Conservation (phyloP, 1,140 invertebrate genomes). For the Drosophila nasuta region DNA sequence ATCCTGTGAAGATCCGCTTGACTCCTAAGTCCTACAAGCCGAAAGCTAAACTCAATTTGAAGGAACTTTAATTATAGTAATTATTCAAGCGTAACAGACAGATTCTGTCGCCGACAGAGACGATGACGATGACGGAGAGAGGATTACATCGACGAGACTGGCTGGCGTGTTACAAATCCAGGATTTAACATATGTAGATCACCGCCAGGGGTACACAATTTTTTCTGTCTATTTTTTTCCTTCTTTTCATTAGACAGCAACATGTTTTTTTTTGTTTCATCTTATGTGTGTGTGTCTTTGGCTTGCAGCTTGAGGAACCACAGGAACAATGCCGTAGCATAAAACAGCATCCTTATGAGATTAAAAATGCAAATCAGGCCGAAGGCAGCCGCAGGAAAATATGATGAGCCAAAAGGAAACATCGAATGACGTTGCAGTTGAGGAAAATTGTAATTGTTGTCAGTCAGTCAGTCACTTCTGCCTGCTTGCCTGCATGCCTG, state of each 20-base stretch:
- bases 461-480: slow-evolving; percentile 47
- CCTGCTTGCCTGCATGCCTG: slow-evolving; percentile 11
- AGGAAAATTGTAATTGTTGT: slow-evolving; percentile 76
- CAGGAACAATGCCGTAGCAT: slow-evolving; percentile 73
- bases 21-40: slow-evolving; percentile 59
- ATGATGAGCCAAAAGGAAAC: slow-evolving; percentile 59
- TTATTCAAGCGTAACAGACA: slow-evolving; percentile 78
- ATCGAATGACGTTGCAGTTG: slow-evolving; percentile 61
- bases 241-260: no score
- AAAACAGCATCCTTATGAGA: slow-evolving; percentile 82
- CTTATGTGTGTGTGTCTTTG: slow-evolving; percentile 17
- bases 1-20: slow-evolving; percentile 53
- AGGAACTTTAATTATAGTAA: slow-evolving; percentile 80
- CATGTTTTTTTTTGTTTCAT: slow-evolving; percentile 28
- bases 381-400: slow-evolving; percentile 70
- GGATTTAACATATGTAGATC: slow-evolving; percentile 83
- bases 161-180: slow-evolving; percentile 75
- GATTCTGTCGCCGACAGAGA: slow-evolving; percentile 13
- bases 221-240: slow-evolving; percentile 44
- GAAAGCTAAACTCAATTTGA: slow-evolving; percentile 66
- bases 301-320: slow-evolving; percentile 68
- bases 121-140: slow-evolving; percentile 27
- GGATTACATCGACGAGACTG: slow-evolving; percentile 51
- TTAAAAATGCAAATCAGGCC: slow-evolving; percentile 84
- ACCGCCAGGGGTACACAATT: slow-evolving; percentile 45